A percentile compares a stretch with the other conserved stretches of the same genome.
These are phyloP conservation scores for Channa maculata DNA, from an alignment of 2,113 vertebrate genomes.

Conservation along the genomic window DNA sequence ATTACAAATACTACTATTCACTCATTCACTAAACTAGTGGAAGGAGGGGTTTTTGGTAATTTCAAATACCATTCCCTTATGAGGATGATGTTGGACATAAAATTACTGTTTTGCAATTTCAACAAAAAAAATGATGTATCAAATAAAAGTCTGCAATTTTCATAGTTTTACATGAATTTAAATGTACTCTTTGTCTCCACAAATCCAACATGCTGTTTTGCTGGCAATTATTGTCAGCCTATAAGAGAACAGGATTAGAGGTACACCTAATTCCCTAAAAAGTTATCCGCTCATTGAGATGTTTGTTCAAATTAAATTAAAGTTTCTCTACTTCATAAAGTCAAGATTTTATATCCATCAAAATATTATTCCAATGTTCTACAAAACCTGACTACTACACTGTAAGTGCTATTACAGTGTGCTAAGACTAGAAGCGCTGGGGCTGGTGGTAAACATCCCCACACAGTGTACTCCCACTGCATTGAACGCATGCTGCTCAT, in stretches of 20 bases:
- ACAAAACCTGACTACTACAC: background rate
- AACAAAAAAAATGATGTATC: background rate
- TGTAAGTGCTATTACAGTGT: background rate
- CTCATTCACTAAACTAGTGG: background rate
- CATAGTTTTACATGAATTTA: slow-evolving; percentile 49
- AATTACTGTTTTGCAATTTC: background rate
- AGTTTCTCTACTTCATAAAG: background rate
- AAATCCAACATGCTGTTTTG: slow-evolving; percentile 9
- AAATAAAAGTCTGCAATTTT: slow-evolving; percentile 36
- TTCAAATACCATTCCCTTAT: background rate
- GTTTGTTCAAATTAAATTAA: background rate
- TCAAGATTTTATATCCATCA: background rate
- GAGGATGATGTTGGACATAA: slow-evolving; percentile 1
- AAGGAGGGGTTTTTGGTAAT: background rate
- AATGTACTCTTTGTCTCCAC: slow-evolving; percentile 26
- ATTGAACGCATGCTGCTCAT: slow-evolving; percentile 81
- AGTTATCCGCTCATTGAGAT: background rate
- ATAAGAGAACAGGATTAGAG: background rate
- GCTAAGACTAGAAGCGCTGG: slow-evolving; percentile 17
- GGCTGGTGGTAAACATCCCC: slow-evolving; percentile 70
- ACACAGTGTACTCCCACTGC: slow-evolving; percentile 75
- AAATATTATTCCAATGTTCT: background rate
- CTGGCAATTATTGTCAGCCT: background rate
- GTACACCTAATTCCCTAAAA: background rate
- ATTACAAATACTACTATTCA: slow-evolving; percentile 28